Evolutionary conservation across 2,113 vertebrate species (phyloP).

Genomic region (Mesembrinibis cayennensis): DNA sequence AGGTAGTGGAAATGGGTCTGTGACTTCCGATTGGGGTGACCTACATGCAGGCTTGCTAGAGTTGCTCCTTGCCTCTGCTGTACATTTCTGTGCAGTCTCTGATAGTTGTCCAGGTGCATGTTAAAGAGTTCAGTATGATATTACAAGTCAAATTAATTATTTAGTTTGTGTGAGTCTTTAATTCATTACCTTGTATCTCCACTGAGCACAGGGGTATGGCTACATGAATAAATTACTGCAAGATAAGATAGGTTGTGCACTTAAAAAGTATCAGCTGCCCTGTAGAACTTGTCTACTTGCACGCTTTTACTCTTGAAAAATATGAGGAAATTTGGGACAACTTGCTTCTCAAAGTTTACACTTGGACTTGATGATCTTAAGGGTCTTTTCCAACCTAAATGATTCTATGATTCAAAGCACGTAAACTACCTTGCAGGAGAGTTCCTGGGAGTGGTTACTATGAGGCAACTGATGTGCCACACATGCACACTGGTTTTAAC

Average conservation of each 20-base stretch:
- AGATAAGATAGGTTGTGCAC: neutral
- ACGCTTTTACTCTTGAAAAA: neutral
- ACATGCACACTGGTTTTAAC: neutral
- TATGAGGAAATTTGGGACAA: neutral
- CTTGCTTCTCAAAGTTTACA: neutral
- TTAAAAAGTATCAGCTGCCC: neutral
- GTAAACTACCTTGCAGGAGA: neutral
- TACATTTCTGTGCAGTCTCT: neutral
- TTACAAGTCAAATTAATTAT: conserved; percentile 46
- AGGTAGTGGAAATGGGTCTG: neutral
- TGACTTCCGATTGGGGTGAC: neutral
- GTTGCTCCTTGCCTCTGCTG: neutral
- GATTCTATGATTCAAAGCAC: neutral
- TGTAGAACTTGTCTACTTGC: neutral
- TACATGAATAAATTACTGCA: neutral
- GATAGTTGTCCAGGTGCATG: neutral
- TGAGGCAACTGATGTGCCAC: neutral
- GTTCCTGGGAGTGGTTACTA: neutral
- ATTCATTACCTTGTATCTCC: neutral
- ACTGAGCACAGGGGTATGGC: neutral
- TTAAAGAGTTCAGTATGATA: neutral
- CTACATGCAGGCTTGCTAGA: neutral
- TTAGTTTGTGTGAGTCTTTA: neutral
- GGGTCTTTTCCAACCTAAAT: neutral
- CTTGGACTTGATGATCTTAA: neutral